Evolutionary conservation across 1,140 invertebrate species (phyloP).

Genomic region (Hycleus cichorii): DNA sequence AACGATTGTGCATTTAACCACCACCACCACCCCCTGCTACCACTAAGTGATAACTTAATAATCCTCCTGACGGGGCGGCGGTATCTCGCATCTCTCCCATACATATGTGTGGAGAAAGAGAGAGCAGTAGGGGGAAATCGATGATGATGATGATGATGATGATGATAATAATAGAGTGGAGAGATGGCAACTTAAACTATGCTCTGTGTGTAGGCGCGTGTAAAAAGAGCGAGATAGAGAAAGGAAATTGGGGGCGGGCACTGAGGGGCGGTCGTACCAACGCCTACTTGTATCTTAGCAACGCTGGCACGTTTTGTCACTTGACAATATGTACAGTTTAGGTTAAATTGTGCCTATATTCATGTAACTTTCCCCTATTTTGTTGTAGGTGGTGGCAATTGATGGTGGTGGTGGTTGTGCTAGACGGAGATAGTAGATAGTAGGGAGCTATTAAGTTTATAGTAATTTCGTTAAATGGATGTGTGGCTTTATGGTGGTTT

Average conservation of each 20-base stretch:
- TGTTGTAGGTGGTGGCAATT: neutral
- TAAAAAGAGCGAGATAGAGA: too few relatives aligned
- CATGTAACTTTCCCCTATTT: conserved; percentile 6
- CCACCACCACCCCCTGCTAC: neutral
- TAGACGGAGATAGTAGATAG: too few relatives aligned
- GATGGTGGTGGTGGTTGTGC: too few relatives aligned
- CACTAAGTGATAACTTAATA: conserved; percentile 21
- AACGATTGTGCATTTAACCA: conserved; percentile 13
- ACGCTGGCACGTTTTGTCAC: conserved; percentile 19
- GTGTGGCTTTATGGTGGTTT: conserved; percentile 13
- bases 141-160: neutral
- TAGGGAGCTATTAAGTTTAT: conserved; percentile 6
- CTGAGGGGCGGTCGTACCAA: conserved; percentile 1
- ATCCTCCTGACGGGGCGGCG: conserved; percentile 5
- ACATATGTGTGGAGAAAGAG: too few relatives aligned
- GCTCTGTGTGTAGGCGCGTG: too few relatives aligned
- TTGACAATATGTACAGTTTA: conserved; percentile 21
- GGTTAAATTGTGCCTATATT: conserved; percentile 9
- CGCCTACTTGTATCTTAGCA: conserved; percentile 23
- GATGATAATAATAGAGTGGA: neutral
- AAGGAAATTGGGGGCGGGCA: conserved; percentile 1
- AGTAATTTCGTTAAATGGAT: conserved; percentile 14
- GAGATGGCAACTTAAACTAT: neutral
- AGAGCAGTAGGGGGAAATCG: neutral
- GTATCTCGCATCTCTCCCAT: too few relatives aligned